Base-by-base conservation (phyloP, 2,113 vertebrate genomes). In the Cynopterus brachyotis region DNA sequence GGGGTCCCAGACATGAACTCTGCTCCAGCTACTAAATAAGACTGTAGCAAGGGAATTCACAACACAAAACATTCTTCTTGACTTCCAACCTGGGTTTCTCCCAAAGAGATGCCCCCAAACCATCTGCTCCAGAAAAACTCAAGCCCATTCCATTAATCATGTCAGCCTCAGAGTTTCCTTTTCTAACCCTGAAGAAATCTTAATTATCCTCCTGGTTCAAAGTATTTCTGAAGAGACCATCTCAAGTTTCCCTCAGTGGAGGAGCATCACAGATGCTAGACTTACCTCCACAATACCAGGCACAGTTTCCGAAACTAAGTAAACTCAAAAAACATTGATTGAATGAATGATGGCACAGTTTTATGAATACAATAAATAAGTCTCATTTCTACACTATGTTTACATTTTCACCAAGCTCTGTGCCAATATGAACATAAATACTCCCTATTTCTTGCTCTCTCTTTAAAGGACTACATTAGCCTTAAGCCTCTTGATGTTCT, bases 1-100 rank as follows among this genome's bases (percentile, higher is more conserved):
- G 85, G 97, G 70, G 15, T 86, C 80, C 78, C 96, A 96, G 96
- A 95, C 55, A 30, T 97, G 95, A 97, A 97, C 93, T 96, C 97
- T 96, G 88, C 88, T 97, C 91, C 73, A 66, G 47, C 45, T 47
- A 83, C 93, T 94, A 96, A 96, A 93, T 85, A 91, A 91, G 62
- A 81, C 62, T 40, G 17, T 17, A 75, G 85, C 88, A 50, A 95
- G 91, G 82, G 94, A 96, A 86, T 55, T 96, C 91, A 72, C 32
- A 83, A 86, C 40, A 75, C 78, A 76, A 78, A 84, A 92, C 84
- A 80, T 75, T 93, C 92, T 73, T 96, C 91, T 91, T 97, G 88
- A 91, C 94, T 95, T 79, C 45, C 76, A 96, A 94, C 59, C 81
- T 82, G 62, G 55, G 84, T 84, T 94, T 96, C 94, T 96, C 96